Evolutionary conservation across 2,797 vertebrate genomes (phyloP), one percentile per base, ranked within the genome.

Genomic region (Molossus molossus): DNA sequence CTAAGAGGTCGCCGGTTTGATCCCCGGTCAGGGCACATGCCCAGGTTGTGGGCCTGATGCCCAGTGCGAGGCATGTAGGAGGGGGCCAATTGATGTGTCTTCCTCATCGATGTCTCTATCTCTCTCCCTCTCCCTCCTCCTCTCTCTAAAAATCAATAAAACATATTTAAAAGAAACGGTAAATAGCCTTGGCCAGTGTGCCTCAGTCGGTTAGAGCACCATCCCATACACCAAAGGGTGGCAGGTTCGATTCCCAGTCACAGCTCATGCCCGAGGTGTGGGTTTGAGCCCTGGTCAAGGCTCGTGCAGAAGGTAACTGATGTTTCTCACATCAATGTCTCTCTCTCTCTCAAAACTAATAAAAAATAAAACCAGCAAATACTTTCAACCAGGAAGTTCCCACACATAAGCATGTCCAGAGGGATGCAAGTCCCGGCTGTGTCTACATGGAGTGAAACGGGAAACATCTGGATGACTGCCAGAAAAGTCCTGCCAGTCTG

Each of bases 361-460:
- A 67, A 67, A 18, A 33, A 69, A 33, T 9, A 23, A 70, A 70
- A 70, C 20, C 69, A 70, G 55, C 33, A 58, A 33, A 33, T 37
- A 5, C 12, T 77, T 80, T 58, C 94, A 92, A 20, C 72, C 72
- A 67, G 77, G 55, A 81, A 77, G n/a, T 57, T n/a, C 67, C 27
- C 79, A 37, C 93, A 23, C 9, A 25, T 9, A 37, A 37, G 13
- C 55, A 7, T 29, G 6, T 62, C 92, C 20, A 27, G 92, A 82
- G 62, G 72, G 80, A 84, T 12, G 25, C 53, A 27, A 29, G 65
- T 60, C 90, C 64, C 92, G 92, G 96, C 96, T 95, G 92, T 27
- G 50, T 92, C 82, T n/a, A 57, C 25, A 25, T 3, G 15, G 62
- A 27, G n/a, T 4, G 48, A 50, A 62, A 91, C 79, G 55, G 89